Base-by-base conservation (phyloP, 2,113 vertebrate species). In the Hucho hucho region DNA sequence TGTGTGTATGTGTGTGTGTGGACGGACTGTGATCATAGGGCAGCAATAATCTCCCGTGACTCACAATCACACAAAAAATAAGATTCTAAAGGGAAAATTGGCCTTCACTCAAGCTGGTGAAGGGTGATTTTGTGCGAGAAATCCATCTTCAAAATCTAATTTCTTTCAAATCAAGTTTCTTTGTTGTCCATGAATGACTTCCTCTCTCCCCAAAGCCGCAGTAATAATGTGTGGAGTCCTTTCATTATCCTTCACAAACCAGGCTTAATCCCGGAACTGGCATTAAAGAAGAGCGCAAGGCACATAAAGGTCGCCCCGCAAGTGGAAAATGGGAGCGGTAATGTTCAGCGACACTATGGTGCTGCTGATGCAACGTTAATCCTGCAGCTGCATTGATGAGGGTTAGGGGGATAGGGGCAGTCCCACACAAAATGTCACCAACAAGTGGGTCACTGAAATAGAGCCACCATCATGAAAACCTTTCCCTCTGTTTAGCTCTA, bases 151-250 rank as follows among this genome's bases (percentile, higher is more conserved):
- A 49, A 69, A 72, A 83, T 73, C 81, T 70, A 81, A 74, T 69
- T 79, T 75, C 78, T 64, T 67, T 78, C 69, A 74, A 77, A 85
- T 64, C 63, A 65, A 47, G 77, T 56, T 73, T 37, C 77, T 79
- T 79, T 87, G 79, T 83, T 79, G 79, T 4, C 49, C 47, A 69
- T 69, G 77, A 87, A 85, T 75, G 22, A 79, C 77, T 75, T 70
- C 49, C 26, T 66, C 61, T 75, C 68, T 58, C 64, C 65, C 24
- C 22, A 65, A 76, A 70, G 76, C 56, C 6, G 28, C 18, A 64
- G 78, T 53, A 83, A 81, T 77, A 70, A 74, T 32, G 63, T 26
- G 56, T 9, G 22, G 58, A 68, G 29, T 71, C 70, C 70, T 79
- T 82, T 83, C 79, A 79, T 80, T 75, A 83, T 64, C 65, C 37